A percentile compares a stretch with the other conserved stretches of the same genome.
Conservation (phyloP, 2,113 vertebrate genomes). For the Chloropsis cyanopogon region DNA sequence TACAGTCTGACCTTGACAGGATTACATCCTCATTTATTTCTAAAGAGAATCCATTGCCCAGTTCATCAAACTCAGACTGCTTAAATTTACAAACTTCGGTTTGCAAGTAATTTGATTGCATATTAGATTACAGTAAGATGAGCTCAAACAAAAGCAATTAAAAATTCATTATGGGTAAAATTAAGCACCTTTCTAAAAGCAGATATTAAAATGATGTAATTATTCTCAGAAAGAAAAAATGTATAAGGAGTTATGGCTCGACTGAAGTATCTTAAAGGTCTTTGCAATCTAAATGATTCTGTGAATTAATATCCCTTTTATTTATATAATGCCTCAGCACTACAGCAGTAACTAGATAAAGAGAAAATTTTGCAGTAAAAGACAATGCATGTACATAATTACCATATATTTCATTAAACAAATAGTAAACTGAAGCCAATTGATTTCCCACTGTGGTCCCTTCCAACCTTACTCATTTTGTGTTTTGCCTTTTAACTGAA, state of each 20-base stretch:
- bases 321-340: neutral
- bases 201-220: neutral
- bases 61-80: neutral
- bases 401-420: neutral
- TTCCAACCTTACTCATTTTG: neutral
- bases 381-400: neutral
- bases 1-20: neutral
- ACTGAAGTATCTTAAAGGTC: neutral
- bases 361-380: neutral
- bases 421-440: neutral
- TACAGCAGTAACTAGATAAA: neutral
- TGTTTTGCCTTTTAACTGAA: neutral
- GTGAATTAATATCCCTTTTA: neutral
- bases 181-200: neutral
- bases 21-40: neutral
- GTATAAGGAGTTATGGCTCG: neutral
- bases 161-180: neutral
- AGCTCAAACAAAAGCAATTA: neutral
- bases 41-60: neutral
- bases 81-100: neutral
- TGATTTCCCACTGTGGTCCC: neutral
- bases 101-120: neutral
- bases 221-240: neutral
- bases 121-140: neutral
- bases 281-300: neutral